Evolutionary conservation across 2,113 vertebrate species (phyloP).

Genomic region (Tautogolabrus adspersus): DNA sequence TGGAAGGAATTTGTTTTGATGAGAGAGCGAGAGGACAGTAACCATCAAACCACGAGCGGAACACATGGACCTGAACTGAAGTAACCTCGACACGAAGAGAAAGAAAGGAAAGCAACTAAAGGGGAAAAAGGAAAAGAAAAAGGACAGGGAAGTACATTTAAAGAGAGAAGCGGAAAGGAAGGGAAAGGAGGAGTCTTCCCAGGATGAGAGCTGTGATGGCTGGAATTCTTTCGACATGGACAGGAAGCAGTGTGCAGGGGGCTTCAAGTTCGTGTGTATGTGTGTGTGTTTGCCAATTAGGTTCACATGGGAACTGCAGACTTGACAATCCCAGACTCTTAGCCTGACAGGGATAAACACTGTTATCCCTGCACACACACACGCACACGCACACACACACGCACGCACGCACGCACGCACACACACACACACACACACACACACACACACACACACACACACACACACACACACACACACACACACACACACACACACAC

Average conservation of each 20-base stretch:
- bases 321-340: constrained; percentile 52
- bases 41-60: constrained; percentile 14
- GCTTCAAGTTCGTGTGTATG: constrained; percentile 25
- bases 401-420: too few species aligned
- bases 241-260: constrained; percentile 61
- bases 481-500: constrained; percentile 12
- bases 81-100: constrained; percentile 38
- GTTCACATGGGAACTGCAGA: constrained; percentile 63
- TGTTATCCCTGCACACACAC: background rate
- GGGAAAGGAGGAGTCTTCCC: constrained; percentile 67
- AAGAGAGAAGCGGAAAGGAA: background rate
- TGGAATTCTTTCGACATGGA: constrained; percentile 56
- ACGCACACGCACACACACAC: background rate
- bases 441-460: too few species aligned
- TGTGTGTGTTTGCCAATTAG: background rate
- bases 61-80: constrained; percentile 27
- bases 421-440: too few species aligned
- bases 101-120: background rate
- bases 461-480: too few species aligned
- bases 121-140: background rate
- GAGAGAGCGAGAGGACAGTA: constrained; percentile 30
- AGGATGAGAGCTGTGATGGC: constrained; percentile 45
- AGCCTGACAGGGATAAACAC: constrained; percentile 28
- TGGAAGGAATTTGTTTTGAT: constrained; percentile 65
- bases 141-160: constrained; percentile 18